A percentile compares a stretch with the other conserved stretches of the same genome.
These are phyloP conservation scores for Hypselothyrea guttata DNA, from an alignment of 2,888 invertebrate genomes.

Conservation along the genomic window DNA sequence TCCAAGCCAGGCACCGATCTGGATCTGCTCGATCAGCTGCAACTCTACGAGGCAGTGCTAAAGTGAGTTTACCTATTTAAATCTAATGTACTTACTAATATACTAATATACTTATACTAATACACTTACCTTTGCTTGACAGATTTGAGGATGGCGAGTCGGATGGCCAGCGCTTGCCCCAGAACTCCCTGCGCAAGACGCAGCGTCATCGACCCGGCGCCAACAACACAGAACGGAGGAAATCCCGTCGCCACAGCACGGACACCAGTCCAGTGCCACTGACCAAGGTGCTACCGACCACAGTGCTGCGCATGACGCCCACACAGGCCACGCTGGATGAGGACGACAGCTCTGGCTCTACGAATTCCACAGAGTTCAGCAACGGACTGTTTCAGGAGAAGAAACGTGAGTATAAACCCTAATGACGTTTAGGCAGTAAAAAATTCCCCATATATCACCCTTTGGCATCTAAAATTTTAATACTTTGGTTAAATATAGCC, in stretches of 20 bases:
- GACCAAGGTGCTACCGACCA: slow-evolving; percentile 76
- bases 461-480: no score
- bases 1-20: slow-evolving; percentile 95
- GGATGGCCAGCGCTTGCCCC: slow-evolving; percentile 84
- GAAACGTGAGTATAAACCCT: slow-evolving; percentile 70
- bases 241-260: slow-evolving; percentile 89
- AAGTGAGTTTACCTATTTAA: no score
- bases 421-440: no score
- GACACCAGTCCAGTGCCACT: slow-evolving; percentile 84
- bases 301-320: slow-evolving; percentile 76
- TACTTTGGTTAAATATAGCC: no score
- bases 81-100: fast-evolving
- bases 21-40: slow-evolving; percentile 95
- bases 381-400: slow-evolving; percentile 79
- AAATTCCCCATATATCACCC: no score
- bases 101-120: slow-evolving; percentile 69
- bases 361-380: slow-evolving; percentile 81
- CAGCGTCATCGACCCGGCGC: slow-evolving; percentile 86
- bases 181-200: slow-evolving; percentile 88
- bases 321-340: slow-evolving; percentile 80
- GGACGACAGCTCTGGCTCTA: slow-evolving; percentile 84
- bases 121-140: background rate
- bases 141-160: slow-evolving; percentile 84
- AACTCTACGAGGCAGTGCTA: slow-evolving; percentile 96
- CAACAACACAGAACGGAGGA: slow-evolving; percentile 88